phyloP scores from a whole-genome alignment of 1,140 invertebrate species.

The Samia ricini region DNA sequence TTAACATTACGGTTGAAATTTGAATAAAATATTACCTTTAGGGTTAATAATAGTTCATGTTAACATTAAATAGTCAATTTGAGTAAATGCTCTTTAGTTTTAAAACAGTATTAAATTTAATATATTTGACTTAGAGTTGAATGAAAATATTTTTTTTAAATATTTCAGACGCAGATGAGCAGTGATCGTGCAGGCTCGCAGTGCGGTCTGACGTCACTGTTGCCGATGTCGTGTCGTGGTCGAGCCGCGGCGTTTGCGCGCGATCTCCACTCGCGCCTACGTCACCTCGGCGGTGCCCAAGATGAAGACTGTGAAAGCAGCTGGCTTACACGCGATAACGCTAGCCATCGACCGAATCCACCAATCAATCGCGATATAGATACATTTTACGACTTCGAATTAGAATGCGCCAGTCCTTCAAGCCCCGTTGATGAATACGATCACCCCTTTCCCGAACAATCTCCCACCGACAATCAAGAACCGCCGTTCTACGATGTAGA shows the following conservation, averaged over 20 bases:
- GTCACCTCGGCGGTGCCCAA: constrained; percentile 80
- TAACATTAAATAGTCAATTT: too few relatives aligned
- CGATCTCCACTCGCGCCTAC: constrained; percentile 84
- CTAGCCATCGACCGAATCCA: constrained; percentile 60
- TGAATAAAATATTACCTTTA: too few relatives aligned
- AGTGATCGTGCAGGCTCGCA: constrained; percentile 65
- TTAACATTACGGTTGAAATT: too few relatives aligned
- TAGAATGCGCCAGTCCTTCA: constrained; percentile 80
- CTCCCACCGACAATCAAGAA: constrained; percentile 69
- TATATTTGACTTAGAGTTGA: not conserved
- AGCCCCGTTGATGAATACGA: constrained; percentile 83
- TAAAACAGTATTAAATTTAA: not conserved
- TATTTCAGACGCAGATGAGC: constrained; percentile 76
- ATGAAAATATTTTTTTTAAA: constrained; percentile 18
- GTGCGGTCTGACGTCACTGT: constrained; percentile 73
- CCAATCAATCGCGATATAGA: constrained; percentile 71
- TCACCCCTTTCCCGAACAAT: constrained; percentile 63
- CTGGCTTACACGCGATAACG: constrained; percentile 62
- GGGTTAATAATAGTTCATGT: too few relatives aligned
- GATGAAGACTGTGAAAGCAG: constrained; percentile 65
- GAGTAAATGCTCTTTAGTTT: not conserved
- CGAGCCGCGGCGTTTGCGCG: constrained; percentile 88
- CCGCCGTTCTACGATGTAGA: constrained; percentile 72
- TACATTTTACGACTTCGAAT: constrained; percentile 79
- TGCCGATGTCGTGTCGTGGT: constrained; percentile 85